These are phyloP conservation scores for Limosa lapponica DNA, from an alignment of 2,797 vertebrate genomes.

Conservation along the genomic window DNA sequence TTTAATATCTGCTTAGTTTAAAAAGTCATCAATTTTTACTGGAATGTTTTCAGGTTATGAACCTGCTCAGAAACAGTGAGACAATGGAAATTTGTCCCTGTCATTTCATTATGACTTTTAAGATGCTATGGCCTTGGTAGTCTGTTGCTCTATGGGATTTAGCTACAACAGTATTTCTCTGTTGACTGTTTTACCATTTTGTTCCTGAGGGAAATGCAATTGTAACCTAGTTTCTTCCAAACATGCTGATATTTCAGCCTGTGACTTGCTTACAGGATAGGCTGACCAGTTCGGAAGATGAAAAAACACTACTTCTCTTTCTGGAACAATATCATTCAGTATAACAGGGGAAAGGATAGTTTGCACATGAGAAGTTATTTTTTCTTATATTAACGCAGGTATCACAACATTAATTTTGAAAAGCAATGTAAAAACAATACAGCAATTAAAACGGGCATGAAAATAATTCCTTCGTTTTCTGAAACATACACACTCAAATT, in stretches of 20 bases:
- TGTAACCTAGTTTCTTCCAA: neutral
- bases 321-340: neutral
- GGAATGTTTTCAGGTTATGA: neutral
- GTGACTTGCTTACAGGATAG: neutral
- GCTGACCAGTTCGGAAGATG: neutral
- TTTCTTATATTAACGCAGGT: neutral
- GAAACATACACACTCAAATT: neutral
- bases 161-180: neutral
- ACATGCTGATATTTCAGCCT: neutral
- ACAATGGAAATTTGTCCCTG: neutral
- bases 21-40: neutral
- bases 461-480: neutral
- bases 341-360: neutral
- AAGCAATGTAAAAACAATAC: neutral
- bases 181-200: neutral
- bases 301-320: neutral
- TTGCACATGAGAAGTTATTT: rapidly evolving
- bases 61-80: neutral
- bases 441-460: neutral
- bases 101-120: neutral
- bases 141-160: neutral
- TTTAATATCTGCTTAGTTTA: neutral
- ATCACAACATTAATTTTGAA: neutral
- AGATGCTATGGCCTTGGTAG: neutral
- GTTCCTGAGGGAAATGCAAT: neutral